Base-by-base conservation (phyloP, 2,113 vertebrate species). In the Urocynchramus pylzowi region DNA sequence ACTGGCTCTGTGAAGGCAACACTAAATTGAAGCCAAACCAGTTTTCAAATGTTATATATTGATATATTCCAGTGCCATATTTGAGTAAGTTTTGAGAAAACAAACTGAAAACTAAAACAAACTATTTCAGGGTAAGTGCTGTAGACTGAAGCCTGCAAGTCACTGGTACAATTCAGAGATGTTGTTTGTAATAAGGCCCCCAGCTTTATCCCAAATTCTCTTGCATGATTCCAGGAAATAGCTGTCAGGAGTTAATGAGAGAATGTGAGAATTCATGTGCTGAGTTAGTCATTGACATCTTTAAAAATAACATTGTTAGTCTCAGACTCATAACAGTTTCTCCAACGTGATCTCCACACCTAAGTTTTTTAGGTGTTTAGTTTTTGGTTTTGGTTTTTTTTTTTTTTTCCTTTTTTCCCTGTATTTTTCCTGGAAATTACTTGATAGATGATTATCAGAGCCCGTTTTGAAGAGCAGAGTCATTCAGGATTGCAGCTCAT, bases 241-340 rank as follows among this genome's bases (percentile, higher is more conserved):
- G 54, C 73, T 84, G 60, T 87, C 81, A 81, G 1, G 11, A 96
- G 49, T 93, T 88, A 93, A 93, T 90, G 91, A 92, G 71, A 74
- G 73, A 91, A 74, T 84, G 84, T 97, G 89, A 81, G 84, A 91
- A 95, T 87, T 42, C 54, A 67, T 94, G 56, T 94, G 84, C 77
- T 67, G 73, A 89, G 35, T 97, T 94, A 91, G 84, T 91, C 89
- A 91, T 61, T 94, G 84, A 39, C 56, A 64, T 84, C 73, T 89
- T 96, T 87, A 91, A 89, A 93, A 94, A 80, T 69, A 97, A 70
- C 84, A 90, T 84, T 71, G 45, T 90, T 91, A 75, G 59, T 70
- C 60, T 35, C 31, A 74, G 64, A 13, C 42, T 84, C 21, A 45
- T 12, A 80, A 11, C 42, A 65, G 17, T 61, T 93, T 89, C 68